phyloP scores from a whole-genome alignment of 2,113 vertebrate genomes.

The Jacana jacana region DNA sequence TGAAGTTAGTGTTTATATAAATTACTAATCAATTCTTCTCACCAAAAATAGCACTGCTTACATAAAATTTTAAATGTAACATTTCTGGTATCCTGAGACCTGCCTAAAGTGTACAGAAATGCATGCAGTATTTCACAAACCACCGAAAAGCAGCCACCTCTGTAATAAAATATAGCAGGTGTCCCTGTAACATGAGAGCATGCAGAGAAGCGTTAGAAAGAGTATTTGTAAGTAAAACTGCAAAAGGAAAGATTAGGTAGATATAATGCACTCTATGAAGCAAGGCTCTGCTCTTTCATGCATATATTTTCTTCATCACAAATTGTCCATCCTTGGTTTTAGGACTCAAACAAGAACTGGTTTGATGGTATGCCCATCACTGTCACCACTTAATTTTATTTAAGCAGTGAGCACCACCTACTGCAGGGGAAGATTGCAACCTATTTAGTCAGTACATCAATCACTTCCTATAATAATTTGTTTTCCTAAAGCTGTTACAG shows the following conservation, averaged over 20 bases:
- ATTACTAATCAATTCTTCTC: neutral
- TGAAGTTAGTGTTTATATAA: neutral
- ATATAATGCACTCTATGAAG: neutral
- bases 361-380: neutral
- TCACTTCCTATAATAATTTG: constrained; percentile 40
- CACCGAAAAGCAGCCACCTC: neutral
- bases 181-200: neutral
- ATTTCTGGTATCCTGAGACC: neutral
- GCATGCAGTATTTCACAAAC: neutral
- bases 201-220: neutral
- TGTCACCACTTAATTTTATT: constrained; percentile 44
- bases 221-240: neutral
- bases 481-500: constrained; percentile 24
- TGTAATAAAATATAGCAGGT: neutral
- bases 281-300: neutral
- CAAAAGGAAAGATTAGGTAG: neutral
- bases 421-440: constrained; percentile 60
- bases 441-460: constrained; percentile 42
- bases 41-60: neutral
- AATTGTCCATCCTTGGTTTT: neutral
- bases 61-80: neutral
- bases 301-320: neutral
- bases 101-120: neutral
- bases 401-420: constrained; percentile 61
- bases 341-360: neutral